A percentile compares a stretch with the other conserved stretches of the same genome.
phyloP scores from a whole-genome alignment of 2,113 vertebrate species.

The Cichladusa arquata region DNA sequence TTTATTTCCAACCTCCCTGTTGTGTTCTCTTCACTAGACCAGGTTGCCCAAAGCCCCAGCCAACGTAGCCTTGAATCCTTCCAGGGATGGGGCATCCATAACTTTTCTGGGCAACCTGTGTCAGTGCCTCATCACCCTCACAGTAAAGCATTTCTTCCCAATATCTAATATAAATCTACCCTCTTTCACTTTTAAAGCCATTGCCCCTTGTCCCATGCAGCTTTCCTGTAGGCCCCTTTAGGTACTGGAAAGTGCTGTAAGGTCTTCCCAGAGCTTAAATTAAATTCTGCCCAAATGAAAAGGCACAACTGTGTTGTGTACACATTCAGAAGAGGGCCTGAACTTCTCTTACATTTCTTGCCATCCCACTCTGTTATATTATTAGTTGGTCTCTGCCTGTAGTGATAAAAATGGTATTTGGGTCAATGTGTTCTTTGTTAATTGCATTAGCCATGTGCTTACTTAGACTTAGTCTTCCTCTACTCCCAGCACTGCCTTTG shows the following conservation, averaged over 20 bases:
- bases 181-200: not conserved
- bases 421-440: constrained; percentile 75
- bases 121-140: not conserved
- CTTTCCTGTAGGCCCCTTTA: not conserved
- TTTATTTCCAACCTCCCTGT: not conserved
- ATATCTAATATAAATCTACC: not conserved
- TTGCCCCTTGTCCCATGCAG: not conserved
- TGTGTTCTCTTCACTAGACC: not conserved
- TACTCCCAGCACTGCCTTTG: constrained; percentile 27
- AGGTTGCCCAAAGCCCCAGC: not conserved
- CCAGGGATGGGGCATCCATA: not conserved
- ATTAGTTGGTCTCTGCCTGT: not conserved
- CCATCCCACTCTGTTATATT: not conserved
- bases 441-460: constrained; percentile 75
- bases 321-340: not conserved
- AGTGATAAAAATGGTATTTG: constrained; percentile 21
- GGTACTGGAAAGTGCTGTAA: not conserved
- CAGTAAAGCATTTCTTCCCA: not conserved
- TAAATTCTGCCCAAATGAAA: not conserved
- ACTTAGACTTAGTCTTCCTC: constrained; percentile 48
- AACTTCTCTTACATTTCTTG: not conserved
- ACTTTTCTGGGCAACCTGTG: not conserved
- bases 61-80: not conserved
- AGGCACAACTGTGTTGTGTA: not conserved
- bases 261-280: not conserved